phyloP scores from a whole-genome alignment of 2,113 vertebrate genomes.

The Enhydra lutris region DNA sequence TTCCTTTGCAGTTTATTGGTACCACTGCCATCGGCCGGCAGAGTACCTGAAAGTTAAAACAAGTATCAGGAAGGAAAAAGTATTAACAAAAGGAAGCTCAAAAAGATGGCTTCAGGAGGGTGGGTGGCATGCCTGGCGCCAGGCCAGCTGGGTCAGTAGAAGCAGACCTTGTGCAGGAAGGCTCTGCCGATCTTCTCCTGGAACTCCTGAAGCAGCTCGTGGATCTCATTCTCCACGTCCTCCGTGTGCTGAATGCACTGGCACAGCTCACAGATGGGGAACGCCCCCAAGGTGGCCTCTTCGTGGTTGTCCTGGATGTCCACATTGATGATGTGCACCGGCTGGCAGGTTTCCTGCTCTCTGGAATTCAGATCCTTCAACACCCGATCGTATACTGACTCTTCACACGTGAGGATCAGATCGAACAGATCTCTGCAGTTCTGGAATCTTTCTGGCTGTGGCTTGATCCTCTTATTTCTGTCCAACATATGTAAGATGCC shows the following conservation, averaged over 20 bases:
- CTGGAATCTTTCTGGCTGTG: conserved; percentile 96
- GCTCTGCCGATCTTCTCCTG: conserved; percentile 97
- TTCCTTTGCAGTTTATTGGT: conserved; percentile 64
- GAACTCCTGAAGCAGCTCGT: conserved; percentile 98
- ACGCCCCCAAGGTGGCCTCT: conserved; percentile 96
- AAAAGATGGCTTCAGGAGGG: conserved; percentile 56
- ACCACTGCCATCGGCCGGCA: conserved; percentile 67
- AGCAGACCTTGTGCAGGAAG: conserved; percentile 98
- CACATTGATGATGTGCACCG: conserved; percentile 98
- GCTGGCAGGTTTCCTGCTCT: conserved; percentile 96
- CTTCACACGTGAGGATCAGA: conserved; percentile 97
- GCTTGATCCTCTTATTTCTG: conserved; percentile 98
- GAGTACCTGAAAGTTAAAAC: conserved; percentile 62
- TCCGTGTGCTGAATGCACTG: conserved; percentile 99
- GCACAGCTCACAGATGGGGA: conserved; percentile 99
- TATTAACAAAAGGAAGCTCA: conserved; percentile 30
- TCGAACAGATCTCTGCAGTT: conserved; percentile 97
- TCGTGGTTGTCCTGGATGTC: conserved; percentile 99
- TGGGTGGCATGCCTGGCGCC: background rate
- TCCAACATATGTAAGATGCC: conserved; percentile 99
- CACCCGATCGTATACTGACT: conserved; percentile 98
- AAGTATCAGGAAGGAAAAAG: conserved; percentile 42
- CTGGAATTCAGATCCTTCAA: conserved; percentile 94
- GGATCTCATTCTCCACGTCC: conserved; percentile 99
- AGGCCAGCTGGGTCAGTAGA: conserved; percentile 88